Evolutionary conservation across 2,888 invertebrate species (phyloP), one percentile per base, ranked within the genome.

Genomic region (Dicyrtomina minuta): DNA sequence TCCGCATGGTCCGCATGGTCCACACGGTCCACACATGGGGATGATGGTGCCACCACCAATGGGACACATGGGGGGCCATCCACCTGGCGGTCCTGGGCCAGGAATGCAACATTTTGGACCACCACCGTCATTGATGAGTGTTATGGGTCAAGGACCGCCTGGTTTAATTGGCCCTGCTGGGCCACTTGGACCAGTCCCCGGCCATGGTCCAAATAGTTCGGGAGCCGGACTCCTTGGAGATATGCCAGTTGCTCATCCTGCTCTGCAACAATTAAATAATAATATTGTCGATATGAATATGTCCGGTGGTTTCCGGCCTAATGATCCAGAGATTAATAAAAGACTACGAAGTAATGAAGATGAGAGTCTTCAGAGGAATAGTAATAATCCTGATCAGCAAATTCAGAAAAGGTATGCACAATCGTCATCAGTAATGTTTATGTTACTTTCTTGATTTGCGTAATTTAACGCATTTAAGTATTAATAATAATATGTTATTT

Each of bases 21-120:
- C n/a, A n/a, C n/a, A n/a, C n/a, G n/a, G n/a, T n/a, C n/a, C n/a
- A 13, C 55, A 55, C 8, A 55, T 55, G 55, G 58, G 58, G 8
- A 71, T 71, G 71, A 71, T 71, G 78, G 75, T 78, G 26, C 78
- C 78, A 13, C 78, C 78, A 10, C 76, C 78, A 10, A 68, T 78
- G 33, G 33, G 33, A 5, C 4, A 8, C 67, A 58, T 77, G 39
- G 74, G 74, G 41, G 65, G 58, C 22, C 33, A 33, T 33, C 33
- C 33, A 33, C 58, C 58, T 10, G 39, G 58, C 27, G 58, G 55
- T 24, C 68, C 27, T 43, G 61, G 64, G 13, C 64, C 44, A 8
- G 49, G 58, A 39, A 58, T 46, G 46, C 49, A 22, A 17, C 62
- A 27, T 26, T 64, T 64, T 51, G 64, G 64, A 13, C 64, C 64